Evolutionary conservation across 2,888 invertebrate genomes (phyloP).

Genomic region (Lepeophtheirus nordmannii): DNA sequence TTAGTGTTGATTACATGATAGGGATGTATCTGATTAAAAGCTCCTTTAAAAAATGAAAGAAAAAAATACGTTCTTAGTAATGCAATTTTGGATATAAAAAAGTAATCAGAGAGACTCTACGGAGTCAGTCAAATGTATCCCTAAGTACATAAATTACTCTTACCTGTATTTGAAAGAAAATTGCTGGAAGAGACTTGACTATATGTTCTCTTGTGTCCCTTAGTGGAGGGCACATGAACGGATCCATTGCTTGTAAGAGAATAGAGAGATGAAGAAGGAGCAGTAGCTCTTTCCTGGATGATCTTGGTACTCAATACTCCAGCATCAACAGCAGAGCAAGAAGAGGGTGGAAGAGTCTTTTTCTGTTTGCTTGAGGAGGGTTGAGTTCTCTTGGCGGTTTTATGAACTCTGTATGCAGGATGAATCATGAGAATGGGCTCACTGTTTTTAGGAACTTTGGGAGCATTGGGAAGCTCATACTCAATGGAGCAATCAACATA

Average conservation of each 20-base stretch:
- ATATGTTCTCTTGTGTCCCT: not conserved
- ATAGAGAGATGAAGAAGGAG: too few species aligned
- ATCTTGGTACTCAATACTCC: not conserved
- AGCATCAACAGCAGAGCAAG: not conserved
- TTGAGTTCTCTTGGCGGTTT: not conserved
- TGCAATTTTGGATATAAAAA: too few species aligned
- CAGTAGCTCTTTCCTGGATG: not conserved
- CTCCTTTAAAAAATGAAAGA: too few species aligned
- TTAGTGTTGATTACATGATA: too few species aligned
- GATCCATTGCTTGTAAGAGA: too few species aligned
- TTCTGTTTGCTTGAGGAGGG: not conserved
- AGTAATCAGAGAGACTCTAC: too few species aligned
- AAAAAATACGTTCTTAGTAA: too few species aligned
- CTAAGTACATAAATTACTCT: not conserved
- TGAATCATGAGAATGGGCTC: conserved; percentile 23
- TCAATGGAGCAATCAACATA: conserved; percentile 22
- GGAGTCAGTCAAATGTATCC: too few species aligned
- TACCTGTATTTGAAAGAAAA: not conserved
- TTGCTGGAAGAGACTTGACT: not conserved
- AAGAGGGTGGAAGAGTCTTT: not conserved
- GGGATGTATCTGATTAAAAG: too few species aligned
- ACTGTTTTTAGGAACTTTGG: conserved; percentile 22
- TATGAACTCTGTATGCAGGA: conserved; percentile 10
- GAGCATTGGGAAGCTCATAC: conserved; percentile 22
- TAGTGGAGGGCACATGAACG: too few species aligned